Percentiles rank a stretch among this genome's conserved stretches.
These are phyloP conservation scores for Alloplasta piceator DNA, from an alignment of 2,888 invertebrate genomes.

Conservation along the genomic window DNA sequence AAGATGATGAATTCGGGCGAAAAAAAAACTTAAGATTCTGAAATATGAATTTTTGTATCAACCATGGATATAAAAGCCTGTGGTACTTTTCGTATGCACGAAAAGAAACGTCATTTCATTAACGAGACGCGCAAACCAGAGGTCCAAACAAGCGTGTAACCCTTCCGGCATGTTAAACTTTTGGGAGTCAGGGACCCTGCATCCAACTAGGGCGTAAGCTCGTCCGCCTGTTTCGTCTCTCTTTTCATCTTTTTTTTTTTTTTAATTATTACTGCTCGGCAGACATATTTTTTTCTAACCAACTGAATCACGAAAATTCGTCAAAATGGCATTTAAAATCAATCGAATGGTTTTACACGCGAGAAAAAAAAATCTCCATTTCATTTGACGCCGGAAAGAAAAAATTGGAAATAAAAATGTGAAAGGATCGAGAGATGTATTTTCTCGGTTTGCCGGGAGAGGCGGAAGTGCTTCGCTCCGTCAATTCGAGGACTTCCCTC, in stretches of 20 bases:
- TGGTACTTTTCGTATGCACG: neutral
- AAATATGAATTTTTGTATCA: too few relatives aligned
- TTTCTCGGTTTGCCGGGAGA: conserved; percentile 1
- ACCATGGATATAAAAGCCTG: neutral
- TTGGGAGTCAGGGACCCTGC: conserved; percentile 42
- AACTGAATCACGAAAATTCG: too few relatives aligned
- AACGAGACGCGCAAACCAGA: conserved; percentile 61
- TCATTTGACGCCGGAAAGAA: neutral
- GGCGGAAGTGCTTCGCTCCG: conserved; percentile 36
- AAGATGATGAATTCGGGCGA: neutral
- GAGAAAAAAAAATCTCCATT: too few relatives aligned
- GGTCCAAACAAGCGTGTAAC: conserved; percentile 61
- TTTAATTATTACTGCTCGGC: too few relatives aligned
- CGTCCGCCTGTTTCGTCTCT: too few relatives aligned
- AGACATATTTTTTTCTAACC: too few relatives aligned
- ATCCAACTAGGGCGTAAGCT: too few relatives aligned
- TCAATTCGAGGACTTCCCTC: conserved; percentile 42
- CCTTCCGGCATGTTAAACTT: conserved; percentile 65
- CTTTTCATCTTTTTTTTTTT: too few relatives aligned
- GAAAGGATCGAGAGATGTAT: neutral
- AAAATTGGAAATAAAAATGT: neutral
- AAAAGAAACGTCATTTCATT: conserved; percentile 61
- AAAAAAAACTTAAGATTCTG: neutral
- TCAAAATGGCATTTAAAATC: too few relatives aligned
- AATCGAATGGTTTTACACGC: too few relatives aligned